These are phyloP conservation scores for Xiphydria camelus DNA, from an alignment of 2,888 invertebrate genomes.

Conservation along the genomic window DNA sequence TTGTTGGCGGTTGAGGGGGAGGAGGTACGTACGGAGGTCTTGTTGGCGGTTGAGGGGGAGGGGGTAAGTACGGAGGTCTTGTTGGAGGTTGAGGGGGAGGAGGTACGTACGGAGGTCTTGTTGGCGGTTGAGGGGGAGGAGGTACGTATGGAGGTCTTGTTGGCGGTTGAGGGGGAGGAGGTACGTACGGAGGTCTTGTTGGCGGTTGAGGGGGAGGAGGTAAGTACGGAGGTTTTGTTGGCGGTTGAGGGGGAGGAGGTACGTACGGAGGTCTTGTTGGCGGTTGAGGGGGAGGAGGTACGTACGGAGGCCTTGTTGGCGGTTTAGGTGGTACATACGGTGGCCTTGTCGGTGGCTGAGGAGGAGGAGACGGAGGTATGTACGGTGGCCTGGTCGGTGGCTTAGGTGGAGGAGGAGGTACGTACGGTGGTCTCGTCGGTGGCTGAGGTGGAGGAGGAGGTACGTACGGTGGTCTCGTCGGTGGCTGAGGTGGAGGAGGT, in stretches of 20 bases:
- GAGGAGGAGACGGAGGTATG: neutral
- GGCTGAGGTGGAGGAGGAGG: constrained; percentile 10
- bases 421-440: constrained; percentile 1
- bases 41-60: constrained; percentile 10
- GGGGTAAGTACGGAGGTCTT: neutral
- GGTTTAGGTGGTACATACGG: constrained; percentile 1
- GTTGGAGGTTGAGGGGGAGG: constrained; percentile 19
- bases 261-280: constrained; percentile 5
- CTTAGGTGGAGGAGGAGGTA: constrained; percentile 12
- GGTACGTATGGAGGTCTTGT: constrained; percentile 1
- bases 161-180: constrained; percentile 25
- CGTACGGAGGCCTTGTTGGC: constrained; percentile 5
- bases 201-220: constrained; percentile 19
- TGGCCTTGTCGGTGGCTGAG: constrained; percentile 3
- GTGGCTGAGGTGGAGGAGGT: constrained; percentile 23
- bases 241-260: constrained; percentile 13
- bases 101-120: constrained; percentile 14
- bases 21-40: constrained; percentile 20
- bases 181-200: constrained; percentile 15
- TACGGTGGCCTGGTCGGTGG: constrained; percentile 12
- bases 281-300: constrained; percentile 11
- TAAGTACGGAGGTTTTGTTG: constrained; percentile 17
- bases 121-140: constrained; percentile 12
- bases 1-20: neutral
- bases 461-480: constrained; percentile 4